These are phyloP conservation scores for Nemapogon koenigi DNA, from an alignment of 2,888 invertebrate species.

Conservation along the genomic window DNA sequence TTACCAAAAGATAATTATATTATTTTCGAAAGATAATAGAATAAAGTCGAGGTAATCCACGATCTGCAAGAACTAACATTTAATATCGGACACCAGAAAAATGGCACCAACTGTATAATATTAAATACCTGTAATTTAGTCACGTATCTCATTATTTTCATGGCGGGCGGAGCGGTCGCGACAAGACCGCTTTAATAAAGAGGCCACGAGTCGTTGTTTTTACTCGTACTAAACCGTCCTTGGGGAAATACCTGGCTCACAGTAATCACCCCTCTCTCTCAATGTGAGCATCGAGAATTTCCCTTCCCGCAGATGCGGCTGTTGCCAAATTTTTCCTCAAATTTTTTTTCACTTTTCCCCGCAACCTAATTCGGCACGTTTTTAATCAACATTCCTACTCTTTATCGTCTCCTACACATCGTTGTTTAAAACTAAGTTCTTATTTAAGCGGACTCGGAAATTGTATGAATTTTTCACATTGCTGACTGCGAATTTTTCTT, in stretches of 20 bases:
- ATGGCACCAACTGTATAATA: conserved; percentile 5
- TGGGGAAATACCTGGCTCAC: conserved; percentile 11
- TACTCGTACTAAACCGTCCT: conserved; percentile 10
- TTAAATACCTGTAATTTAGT: conserved; percentile 10
- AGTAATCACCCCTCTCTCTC: conserved; percentile 8
- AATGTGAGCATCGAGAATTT: conserved; percentile 3
- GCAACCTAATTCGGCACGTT: conserved; percentile 13
- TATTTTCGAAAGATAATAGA: too few species aligned
- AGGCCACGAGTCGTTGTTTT: conserved; percentile 9
- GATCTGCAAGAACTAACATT: too few species aligned
- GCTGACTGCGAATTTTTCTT: too few species aligned
- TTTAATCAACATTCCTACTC: conserved; percentile 12
- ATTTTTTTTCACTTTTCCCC: conserved; percentile 5
- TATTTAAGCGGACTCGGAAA: conserved; percentile 4
- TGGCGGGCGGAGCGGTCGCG: conserved; percentile 6
- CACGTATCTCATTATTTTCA: conserved; percentile 11
- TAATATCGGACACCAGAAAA: too few species aligned
- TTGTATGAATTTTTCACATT: conserved; percentile 7
- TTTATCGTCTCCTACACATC: conserved; percentile 8
- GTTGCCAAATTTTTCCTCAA: background rate
- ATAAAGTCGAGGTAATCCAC: too few species aligned
- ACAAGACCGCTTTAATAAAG: conserved; percentile 7
- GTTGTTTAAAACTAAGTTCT: conserved; percentile 5
- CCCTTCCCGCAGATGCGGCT: background rate
- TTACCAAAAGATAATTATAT: too few species aligned